phyloP scores from a whole-genome alignment of 2,888 invertebrate genomes.

The Kryphioiulus occultus region DNA sequence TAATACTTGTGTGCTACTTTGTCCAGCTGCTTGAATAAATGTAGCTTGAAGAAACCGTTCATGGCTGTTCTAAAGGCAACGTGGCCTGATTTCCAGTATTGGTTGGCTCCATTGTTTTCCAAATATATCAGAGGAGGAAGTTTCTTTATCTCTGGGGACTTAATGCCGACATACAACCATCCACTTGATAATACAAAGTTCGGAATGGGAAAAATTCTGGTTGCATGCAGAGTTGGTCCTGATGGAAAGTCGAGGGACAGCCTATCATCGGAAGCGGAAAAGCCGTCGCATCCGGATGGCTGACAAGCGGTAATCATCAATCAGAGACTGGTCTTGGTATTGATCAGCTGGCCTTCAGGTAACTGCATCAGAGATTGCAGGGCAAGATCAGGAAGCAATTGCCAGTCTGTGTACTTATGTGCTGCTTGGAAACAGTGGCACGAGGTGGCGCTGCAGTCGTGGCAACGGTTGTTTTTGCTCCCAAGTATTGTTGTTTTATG shows the following conservation, averaged over 20 bases:
- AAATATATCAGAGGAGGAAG: background rate
- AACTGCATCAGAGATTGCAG: background rate
- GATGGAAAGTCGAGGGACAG: background rate
- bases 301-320: conserved; percentile 31
- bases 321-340: background rate
- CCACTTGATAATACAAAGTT: background rate
- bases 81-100: background rate
- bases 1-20: no score
- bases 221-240: conserved; percentile 1
- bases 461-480: no score
- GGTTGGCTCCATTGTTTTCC: background rate
- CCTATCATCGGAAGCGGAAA: conserved; percentile 31
- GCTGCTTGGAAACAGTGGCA: no score
- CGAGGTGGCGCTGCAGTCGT: no score
- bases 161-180: background rate
- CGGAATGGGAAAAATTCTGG: background rate
- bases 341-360: conserved; percentile 7
- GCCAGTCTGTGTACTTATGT: background rate
- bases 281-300: conserved; percentile 15
- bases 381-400: background rate
- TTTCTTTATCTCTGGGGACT: background rate
- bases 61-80: background rate
- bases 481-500: no score
- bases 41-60: no score
- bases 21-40: no score